Percentiles rank a stretch among this genome's conserved stretches.
These are phyloP conservation scores for Incurvaria masculella DNA, from an alignment of 2,888 invertebrate genomes.

Conservation along the genomic window DNA sequence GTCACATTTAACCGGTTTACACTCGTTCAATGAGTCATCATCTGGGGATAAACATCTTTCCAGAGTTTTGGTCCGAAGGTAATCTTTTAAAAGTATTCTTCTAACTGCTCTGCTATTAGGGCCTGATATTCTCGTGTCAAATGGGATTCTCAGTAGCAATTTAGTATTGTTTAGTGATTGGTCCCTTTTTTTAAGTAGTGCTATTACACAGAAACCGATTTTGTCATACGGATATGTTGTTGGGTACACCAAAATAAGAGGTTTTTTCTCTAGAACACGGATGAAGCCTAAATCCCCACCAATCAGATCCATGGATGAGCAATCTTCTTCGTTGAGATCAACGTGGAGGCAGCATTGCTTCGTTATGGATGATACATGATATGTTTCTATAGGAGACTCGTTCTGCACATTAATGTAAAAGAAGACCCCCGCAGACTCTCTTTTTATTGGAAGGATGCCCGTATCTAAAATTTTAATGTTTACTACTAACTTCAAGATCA, in stretches of 20 bases:
- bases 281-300: background rate
- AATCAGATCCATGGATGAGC: background rate
- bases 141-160: background rate
- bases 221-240: background rate
- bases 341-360: background rate
- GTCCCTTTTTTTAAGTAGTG: background rate
- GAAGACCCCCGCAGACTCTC: background rate
- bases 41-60: background rate
- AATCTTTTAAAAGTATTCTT: background rate
- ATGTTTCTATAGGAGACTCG: background rate
- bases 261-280: background rate
- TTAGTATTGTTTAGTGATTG: background rate
- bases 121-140: background rate
- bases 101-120: background rate
- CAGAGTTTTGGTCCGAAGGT: background rate
- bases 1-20: background rate
- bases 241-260: background rate
- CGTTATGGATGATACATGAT: background rate
- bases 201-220: background rate
- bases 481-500: too few species aligned
- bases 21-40: background rate
- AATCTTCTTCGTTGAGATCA: background rate
- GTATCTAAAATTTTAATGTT: background rate
- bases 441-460: background rate
- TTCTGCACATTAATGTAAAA: background rate